Percentiles rank a stretch among this genome's conserved stretches.
Evolutionary conservation across 2,888 invertebrate genomes (phyloP).

Genomic region (Atherix ibis): DNA sequence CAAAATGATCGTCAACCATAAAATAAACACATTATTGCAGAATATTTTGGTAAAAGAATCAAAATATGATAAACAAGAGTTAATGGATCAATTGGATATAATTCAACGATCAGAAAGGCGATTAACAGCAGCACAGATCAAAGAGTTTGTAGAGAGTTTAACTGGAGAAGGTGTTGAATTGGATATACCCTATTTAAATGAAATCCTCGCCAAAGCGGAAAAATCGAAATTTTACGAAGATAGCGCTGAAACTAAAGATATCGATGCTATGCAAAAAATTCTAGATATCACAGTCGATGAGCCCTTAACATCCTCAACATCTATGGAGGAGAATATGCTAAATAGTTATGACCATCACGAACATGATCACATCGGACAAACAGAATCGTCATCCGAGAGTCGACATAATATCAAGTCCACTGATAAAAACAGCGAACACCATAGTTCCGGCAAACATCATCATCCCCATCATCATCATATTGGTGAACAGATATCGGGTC

Average conservation of each 20-base stretch:
- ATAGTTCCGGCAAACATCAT: not conserved
- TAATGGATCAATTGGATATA: constrained; percentile 20
- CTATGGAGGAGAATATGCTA: not conserved
- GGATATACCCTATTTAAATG: constrained; percentile 21
- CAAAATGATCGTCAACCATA: constrained; percentile 17
- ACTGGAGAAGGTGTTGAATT: constrained; percentile 23
- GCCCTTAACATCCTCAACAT: not conserved
- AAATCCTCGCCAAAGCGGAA: constrained; percentile 22
- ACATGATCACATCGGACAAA: not conserved
- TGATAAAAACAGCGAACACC: too few relatives aligned
- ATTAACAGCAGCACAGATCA: constrained; percentile 22
- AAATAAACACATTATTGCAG: constrained; percentile 13
- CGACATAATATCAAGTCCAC: not conserved
- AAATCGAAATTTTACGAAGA: constrained; percentile 12
- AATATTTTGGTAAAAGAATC: constrained; percentile 18
- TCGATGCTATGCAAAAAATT: not conserved
- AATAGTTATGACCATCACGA: constrained; percentile 1
- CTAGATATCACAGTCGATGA: too few relatives aligned
- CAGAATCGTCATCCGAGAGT: not conserved
- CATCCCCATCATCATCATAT: constrained; percentile 11
- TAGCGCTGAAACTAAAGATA: not conserved
- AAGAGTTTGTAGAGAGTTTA: constrained; percentile 26
- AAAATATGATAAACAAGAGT: constrained; percentile 21
- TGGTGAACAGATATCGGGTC: constrained; percentile 2
- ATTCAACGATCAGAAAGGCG: constrained; percentile 20